A percentile compares a stretch with the other conserved stretches of the same genome.
Conservation (phyloP, 2,113 vertebrate species). For the Tamias sibiricus region DNA sequence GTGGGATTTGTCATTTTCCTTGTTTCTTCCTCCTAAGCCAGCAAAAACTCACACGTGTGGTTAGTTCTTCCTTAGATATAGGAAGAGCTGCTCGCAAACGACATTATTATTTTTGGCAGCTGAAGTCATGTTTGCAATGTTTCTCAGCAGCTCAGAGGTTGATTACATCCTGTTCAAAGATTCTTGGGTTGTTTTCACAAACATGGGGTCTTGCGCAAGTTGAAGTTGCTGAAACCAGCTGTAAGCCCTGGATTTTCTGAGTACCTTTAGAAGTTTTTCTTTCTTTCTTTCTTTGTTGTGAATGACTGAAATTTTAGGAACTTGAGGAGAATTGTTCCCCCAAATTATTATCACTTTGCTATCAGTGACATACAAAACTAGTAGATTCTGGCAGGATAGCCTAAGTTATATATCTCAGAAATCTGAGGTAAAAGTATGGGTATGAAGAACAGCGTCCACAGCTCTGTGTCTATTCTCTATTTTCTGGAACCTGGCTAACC, state of each 20-base stretch:
- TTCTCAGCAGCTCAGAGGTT: conserved; percentile 83
- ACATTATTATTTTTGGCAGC: conserved; percentile 85
- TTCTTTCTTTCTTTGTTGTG: neutral
- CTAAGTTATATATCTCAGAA: neutral
- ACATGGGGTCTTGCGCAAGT: conserved; percentile 76
- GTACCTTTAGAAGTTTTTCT: neutral
- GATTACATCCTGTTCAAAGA: conserved; percentile 87
- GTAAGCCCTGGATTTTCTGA: conserved; percentile 50
- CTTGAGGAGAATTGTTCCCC: neutral
- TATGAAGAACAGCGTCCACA: neutral
- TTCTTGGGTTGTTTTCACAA: conserved; percentile 80
- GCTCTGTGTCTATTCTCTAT: neutral
- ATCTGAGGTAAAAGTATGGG: neutral
- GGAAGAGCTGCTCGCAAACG: conserved; percentile 81
- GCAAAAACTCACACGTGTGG: conserved; percentile 12
- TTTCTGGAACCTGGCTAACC: neutral
- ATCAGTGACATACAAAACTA: neutral
- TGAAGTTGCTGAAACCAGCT: conserved; percentile 75
- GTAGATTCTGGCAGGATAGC: neutral
- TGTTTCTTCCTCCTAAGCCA: neutral
- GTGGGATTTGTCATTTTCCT: conserved; percentile 52
- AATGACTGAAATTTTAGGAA: conserved; percentile 49
- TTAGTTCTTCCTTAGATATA: conserved; percentile 78
- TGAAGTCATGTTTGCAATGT: conserved; percentile 81
- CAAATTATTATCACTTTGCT: neutral